Evolutionary conservation across 2,888 invertebrate genomes (phyloP), one percentile per base, ranked within the genome.

Genomic region (Ochropacha duplaris): DNA sequence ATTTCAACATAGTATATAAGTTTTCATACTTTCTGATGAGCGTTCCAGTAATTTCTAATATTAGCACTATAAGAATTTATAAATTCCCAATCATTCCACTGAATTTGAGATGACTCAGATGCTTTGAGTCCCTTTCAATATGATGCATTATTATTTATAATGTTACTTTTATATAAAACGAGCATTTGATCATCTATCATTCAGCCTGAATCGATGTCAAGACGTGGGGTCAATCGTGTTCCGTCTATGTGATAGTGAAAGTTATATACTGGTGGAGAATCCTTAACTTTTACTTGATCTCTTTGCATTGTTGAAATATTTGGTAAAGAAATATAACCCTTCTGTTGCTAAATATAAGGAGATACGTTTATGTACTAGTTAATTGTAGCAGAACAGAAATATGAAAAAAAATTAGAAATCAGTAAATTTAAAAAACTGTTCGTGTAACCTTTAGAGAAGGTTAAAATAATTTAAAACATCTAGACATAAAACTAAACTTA

Each of bases 211-310:
- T 74, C 54, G 63, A 64, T 69, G 78, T 71, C 78, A 69, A 56
- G 58, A 4, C 58, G 14, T 22, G 61, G 65, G 79, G 76, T 77
- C 75, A 68, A 60, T 60, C 68, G 66, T 66, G 67, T 65, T 59
- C 60, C 60, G 69, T 68, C 60, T 58, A 54, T 55, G 65, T 64
- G 79, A 79, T 78, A 81, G 82, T 78, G 71, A 68, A 81, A 79
- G 82, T 76, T 58, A 57, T 71, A 66, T 68, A 62, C 52, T 54
- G 54, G 56, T 63, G 54, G 54, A 58, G 69, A 74, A 72, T 75
- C 71, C 70, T 75, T 69, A 74, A 74, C 71, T 72, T 75, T 73
- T 73, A 72, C 73, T 72, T 60, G 57, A 66, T 6, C 58, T 58
- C 57, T 54, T 50, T 50, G 31, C 50, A 26, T 24, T 22, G 14